Evolutionary conservation across 1,140 invertebrate species (phyloP), one percentile per base, ranked within the genome.

Genomic region (Bicyclus anynana): DNA sequence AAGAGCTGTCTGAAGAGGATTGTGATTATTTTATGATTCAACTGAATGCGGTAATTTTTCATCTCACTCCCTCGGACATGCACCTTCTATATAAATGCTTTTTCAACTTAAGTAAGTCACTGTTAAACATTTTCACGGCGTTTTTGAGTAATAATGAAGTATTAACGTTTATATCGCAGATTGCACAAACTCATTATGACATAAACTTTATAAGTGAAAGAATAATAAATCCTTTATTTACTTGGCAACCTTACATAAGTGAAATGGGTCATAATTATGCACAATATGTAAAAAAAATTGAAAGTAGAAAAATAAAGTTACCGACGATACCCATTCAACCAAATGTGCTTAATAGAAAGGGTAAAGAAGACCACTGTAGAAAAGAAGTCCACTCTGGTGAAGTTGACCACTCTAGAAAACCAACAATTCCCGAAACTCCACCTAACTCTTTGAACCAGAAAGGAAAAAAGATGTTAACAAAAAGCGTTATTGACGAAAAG

Each of bases 201-300:
- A 83, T 82, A 35, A 80, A 74, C 46, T 91, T 84, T 65, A 74
- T 90, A 18, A 72, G 88, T n/a, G 73, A 89, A 38, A 83, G 86
- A 50, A 87, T 91, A 33, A 74, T 90, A 21, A 53, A 59, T 23
- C 87, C 89, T 13, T 59, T 91, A 35, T 73, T 88, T 56, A 46
- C 50, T 26, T 87, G 83, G 83, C 83, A 84, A 57, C 83, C 83
- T 42, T 80, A 72, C 49, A 77, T 89, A 17, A 72, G 70, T 61
- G 74, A 85, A 73, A 89, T 87, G 77, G 66, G 61, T 21, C 62
- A 76, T 54, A 85, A 56, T 51, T 91, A 90, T 68, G 68, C 69
- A 3, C 71, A 80, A 62, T 71, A 80, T 51, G 57, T 89, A 12
- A 69, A 81, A 55, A 84, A 80, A 62, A 62, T 86, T 21, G 74